Evolutionary conservation across 2,888 invertebrate species (phyloP).

Genomic region (Sesia apiformis): DNA sequence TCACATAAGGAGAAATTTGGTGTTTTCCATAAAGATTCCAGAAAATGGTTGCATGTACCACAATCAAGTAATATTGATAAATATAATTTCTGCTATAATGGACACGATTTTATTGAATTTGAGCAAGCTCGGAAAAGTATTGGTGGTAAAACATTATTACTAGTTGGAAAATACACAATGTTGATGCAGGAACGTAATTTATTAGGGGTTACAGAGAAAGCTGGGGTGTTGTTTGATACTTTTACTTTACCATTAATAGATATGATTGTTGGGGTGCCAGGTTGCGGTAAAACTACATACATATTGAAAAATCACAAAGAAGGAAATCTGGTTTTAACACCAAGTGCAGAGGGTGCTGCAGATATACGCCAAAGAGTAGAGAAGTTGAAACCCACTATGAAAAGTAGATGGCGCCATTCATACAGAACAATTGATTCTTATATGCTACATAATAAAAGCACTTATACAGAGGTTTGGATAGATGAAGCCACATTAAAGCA

Average conservation of each 20-base stretch:
- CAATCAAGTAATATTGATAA: background rate
- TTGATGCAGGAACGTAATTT: slow-evolving; percentile 6
- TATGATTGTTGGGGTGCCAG: slow-evolving; percentile 4
- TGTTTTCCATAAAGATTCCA: slow-evolving; percentile 2
- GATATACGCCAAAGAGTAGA: slow-evolving; percentile 4
- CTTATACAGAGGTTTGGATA: slow-evolving; percentile 1
- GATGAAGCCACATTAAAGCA: slow-evolving; percentile 7
- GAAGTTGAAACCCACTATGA: background rate
- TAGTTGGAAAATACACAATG: slow-evolving; percentile 6
- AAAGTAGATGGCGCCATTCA: background rate
- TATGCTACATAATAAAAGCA: background rate
- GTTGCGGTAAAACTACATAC: slow-evolving; percentile 5
- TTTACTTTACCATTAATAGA: slow-evolving; percentile 2
- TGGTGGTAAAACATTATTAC: slow-evolving; percentile 1
- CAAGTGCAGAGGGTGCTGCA: slow-evolving; percentile 6
- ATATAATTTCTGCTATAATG: slow-evolving; percentile 6
- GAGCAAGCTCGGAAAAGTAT: background rate
- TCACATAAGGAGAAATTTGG: slow-evolving; percentile 5
- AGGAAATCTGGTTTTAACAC: slow-evolving; percentile 4
- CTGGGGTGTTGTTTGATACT: background rate
- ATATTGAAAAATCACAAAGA: slow-evolving; percentile 2
- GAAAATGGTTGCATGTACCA: slow-evolving; percentile 2
- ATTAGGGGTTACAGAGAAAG: background rate
- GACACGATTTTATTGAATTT: slow-evolving; percentile 2
- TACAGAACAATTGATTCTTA: slow-evolving; percentile 7